These are phyloP conservation scores for Florisuga fusca DNA, from an alignment of 2,797 vertebrate species.

Conservation along the genomic window DNA sequence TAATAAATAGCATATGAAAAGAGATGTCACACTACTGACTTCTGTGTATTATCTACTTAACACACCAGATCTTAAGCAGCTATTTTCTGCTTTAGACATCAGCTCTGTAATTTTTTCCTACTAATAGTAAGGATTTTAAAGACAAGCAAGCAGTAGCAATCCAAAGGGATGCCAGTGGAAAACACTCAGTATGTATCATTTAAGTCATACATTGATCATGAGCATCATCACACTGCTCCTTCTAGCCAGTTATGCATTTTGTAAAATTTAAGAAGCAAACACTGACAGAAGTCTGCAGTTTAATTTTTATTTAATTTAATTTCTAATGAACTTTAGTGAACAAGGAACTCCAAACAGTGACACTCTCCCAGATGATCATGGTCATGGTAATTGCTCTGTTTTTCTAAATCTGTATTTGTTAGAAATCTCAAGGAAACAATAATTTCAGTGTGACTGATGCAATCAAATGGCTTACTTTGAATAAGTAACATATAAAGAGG, in stretches of 20 bases:
- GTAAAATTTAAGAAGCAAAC: neutral
- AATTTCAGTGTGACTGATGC: constrained; percentile 9
- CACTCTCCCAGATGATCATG: neutral
- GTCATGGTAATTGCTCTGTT: neutral
- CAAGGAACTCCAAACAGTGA: neutral
- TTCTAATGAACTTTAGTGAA: constrained; percentile 3
- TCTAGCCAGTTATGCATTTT: neutral
- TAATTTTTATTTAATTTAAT: neutral
- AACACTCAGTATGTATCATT: neutral
- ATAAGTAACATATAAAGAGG: neutral
- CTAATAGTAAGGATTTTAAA: neutral
- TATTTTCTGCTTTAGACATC: neutral
- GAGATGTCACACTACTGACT: neutral
- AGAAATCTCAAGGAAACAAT: constrained; percentile 21
- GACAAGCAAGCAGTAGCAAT: neutral
- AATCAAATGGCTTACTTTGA: constrained; percentile 25
- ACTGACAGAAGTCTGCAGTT: neutral
- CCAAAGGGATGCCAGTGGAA: neutral
- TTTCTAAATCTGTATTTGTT: constrained; percentile 8
- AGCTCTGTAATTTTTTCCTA: neutral
- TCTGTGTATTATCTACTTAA: neutral
- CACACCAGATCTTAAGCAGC: neutral
- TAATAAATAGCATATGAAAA: neutral
- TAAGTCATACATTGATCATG: neutral
- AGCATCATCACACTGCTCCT: neutral